phyloP scores from a whole-genome alignment of 2,888 invertebrate species.

The Colletes collaris region DNA sequence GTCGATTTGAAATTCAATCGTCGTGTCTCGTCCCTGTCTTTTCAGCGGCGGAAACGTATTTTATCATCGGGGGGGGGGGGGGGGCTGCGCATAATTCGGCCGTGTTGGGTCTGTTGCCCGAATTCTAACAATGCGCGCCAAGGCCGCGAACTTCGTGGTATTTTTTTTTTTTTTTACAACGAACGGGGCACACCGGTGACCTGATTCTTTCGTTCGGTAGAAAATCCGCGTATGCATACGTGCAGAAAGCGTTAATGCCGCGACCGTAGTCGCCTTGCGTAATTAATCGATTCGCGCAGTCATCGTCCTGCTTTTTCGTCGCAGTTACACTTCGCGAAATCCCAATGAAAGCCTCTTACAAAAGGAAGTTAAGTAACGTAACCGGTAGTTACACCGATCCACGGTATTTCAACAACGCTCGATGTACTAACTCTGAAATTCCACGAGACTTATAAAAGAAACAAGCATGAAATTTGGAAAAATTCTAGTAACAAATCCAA shows the following conservation, averaged over 20 bases:
- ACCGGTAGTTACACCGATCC: conserved; percentile 8
- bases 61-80: no score
- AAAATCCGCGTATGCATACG: conserved; percentile 19
- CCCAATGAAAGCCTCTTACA: conserved; percentile 10
- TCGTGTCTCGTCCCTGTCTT: no score
- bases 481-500: no score
- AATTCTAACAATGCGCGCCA: no score
- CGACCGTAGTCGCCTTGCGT: conserved; percentile 16
- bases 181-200: conserved; percentile 21
- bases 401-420: background rate
- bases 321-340: conserved; percentile 5
- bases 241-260: conserved; percentile 10
- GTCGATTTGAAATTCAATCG: no score
- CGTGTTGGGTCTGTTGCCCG: no score
- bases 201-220: conserved; percentile 3
- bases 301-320: conserved; percentile 11
- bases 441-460: no score
- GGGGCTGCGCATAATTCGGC: no score
- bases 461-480: no score
- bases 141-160: background rate
- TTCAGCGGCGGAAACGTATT: no score
- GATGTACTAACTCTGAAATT: background rate
- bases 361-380: conserved; percentile 36
- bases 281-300: conserved; percentile 28
- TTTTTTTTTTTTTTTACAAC: background rate